Base-by-base conservation (phyloP, 2,113 vertebrate genomes). In the Hippocampus abdominalis region DNA sequence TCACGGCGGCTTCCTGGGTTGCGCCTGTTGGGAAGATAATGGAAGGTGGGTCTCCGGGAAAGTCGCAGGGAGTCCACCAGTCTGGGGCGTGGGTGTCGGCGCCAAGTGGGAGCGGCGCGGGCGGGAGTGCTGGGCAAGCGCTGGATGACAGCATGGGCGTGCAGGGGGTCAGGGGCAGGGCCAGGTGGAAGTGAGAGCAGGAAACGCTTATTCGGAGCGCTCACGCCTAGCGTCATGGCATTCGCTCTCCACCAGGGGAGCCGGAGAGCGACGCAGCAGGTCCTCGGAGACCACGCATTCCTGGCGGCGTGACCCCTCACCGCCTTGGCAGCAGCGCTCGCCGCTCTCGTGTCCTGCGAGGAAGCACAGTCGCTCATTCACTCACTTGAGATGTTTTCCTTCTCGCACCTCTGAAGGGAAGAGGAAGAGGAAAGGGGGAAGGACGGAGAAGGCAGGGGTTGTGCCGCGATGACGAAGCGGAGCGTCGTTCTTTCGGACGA, bases 41-140 rank as follows among this genome's bases (percentile, higher is more conserved):
- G 85, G 92, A 93, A 92, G 89, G 91, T 91, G 87, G 91, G 92
- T 86, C 84, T 85, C 68, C 86, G 87, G 91, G 91, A 92, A 91
- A 81, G 79, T 72, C 81, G 87, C 85, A 92, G 92, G 92, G 90
- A 86, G 86, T 90, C 91, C 87, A 91, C 88, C 89, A 92, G 89
- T 93, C 91, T 87, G 64, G 70, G 78, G 76, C 25, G 77, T 68
- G 40, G 81, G 87, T 85, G 84, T 60, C 27, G 74, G 64, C 88
- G 84, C 69, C 74, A 60, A 72, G 83, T 85, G 27, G 65, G 66
- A 72, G 82, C 86, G 27, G 65, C 13, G 1, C 39, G 44, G 12
- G 62, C 51, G 36, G 68, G 73, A 75, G 70, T 1, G 68, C 72
- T 59, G 66, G 70, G 75, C 83, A 80, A 76, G 65, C 2, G 62